phyloP scores from a whole-genome alignment of 2,113 vertebrate species.

The Hystrix cristata region DNA sequence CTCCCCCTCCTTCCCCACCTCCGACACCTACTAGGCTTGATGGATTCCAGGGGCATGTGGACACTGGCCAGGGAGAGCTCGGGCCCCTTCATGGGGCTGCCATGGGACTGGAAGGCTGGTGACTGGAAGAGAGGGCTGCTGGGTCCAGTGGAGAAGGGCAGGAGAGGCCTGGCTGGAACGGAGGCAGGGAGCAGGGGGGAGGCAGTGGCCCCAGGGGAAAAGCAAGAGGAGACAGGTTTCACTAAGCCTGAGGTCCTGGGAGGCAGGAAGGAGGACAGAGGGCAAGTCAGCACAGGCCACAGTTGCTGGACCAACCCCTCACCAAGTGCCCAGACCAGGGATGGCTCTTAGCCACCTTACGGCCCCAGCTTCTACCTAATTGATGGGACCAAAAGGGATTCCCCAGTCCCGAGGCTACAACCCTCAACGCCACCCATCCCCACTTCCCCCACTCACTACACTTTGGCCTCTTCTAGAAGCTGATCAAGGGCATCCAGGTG shows the following conservation, averaged over 20 bases:
- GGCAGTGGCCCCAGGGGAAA: conserved; percentile 74
- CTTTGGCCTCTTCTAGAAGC: conserved; percentile 89
- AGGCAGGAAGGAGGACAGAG: conserved; percentile 48
- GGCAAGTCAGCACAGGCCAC: not conserved
- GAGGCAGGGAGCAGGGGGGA: conserved; percentile 67
- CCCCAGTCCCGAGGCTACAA: not conserved
- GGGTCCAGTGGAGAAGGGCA: conserved; percentile 82
- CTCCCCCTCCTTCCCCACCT: not conserved
- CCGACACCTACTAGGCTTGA: conserved; percentile 95
- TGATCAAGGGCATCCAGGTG: conserved; percentile 87
- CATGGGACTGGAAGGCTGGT: conserved; percentile 86
- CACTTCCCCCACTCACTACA: conserved; percentile 79
- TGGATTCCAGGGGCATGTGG: conserved; percentile 94
- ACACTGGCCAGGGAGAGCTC: conserved; percentile 93
- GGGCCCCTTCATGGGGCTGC: conserved; percentile 88
- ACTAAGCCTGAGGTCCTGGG: conserved; percentile 85
- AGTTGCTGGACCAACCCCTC: not conserved
- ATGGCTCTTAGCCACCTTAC: not conserved
- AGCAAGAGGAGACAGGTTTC: conserved; percentile 73
- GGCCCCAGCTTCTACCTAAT: not conserved
- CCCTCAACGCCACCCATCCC: not conserved
- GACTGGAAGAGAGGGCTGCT: conserved; percentile 92
- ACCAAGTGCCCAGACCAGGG: not conserved
- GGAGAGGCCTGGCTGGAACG: conserved; percentile 79
- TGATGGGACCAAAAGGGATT: not conserved